These are phyloP conservation scores for Felis chaus DNA, from an alignment of 2,113 vertebrate species.

Conservation along the genomic window DNA sequence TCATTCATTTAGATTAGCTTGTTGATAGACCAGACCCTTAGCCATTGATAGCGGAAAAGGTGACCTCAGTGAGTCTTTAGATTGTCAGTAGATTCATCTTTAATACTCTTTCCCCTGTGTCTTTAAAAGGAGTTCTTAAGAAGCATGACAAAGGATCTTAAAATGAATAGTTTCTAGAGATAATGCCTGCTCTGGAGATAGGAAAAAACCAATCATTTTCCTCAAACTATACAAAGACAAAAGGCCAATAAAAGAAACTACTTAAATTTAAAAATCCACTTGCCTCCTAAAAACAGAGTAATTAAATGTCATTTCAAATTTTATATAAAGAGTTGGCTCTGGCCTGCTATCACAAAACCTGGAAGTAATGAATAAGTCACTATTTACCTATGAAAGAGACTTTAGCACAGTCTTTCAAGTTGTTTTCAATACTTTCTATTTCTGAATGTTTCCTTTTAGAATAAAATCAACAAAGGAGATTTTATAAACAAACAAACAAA, in stretches of 20 bases:
- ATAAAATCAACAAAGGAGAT: constrained; percentile 3
- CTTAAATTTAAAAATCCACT: background rate
- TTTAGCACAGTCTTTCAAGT: background rate
- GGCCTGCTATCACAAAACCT: background rate
- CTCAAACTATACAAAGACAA: background rate
- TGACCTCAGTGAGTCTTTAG: background rate
- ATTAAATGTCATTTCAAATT: constrained; percentile 56
- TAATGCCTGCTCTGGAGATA: background rate
- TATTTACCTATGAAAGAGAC: constrained; percentile 1
- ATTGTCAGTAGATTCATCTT: background rate
- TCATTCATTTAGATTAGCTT: constrained; percentile 26
- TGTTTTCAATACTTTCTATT: background rate
- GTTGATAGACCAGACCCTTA: background rate
- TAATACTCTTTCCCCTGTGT: background rate
- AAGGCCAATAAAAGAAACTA: constrained; percentile 17
- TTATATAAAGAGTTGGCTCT: constrained; percentile 40
- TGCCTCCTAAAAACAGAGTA: background rate
- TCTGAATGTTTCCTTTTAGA: background rate
- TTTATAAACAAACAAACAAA: background rate
- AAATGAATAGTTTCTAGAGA: constrained; percentile 34
- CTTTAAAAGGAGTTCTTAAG: constrained; percentile 15
- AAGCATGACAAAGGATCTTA: background rate
- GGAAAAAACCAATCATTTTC: background rate
- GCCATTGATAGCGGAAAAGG: background rate
- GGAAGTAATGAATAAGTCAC: background rate